Evolutionary conservation across 2,113 vertebrate species (phyloP).

Genomic region (Martes martes): DNA sequence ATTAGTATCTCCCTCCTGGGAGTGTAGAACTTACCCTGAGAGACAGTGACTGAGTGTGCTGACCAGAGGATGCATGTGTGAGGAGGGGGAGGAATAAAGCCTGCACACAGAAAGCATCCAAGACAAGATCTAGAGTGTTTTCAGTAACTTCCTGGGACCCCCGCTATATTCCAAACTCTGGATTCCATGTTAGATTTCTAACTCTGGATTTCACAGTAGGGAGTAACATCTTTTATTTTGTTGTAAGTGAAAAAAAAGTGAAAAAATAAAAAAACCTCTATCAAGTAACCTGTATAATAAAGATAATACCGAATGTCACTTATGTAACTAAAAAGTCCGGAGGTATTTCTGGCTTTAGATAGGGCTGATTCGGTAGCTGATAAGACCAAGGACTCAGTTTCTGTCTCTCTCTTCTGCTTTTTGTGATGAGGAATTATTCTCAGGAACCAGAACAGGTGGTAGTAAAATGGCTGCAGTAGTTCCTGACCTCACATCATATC

Average conservation of each 20-base stretch:
- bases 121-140: not conserved
- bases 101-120: not conserved
- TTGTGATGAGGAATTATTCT: not conserved
- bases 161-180: not conserved
- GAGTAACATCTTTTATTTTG: not conserved
- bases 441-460: not conserved
- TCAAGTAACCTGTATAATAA: not conserved
- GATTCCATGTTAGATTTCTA: not conserved
- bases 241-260: not conserved
- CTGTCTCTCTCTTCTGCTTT: not conserved
- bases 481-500: not conserved
- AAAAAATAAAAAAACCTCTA: conserved; percentile 5
- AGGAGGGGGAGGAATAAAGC: not conserved
- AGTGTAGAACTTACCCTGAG: not conserved
- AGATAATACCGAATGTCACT: not conserved
- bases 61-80: not conserved
- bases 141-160: not conserved
- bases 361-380: not conserved
- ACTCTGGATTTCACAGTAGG: not conserved
- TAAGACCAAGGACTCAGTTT: not conserved
- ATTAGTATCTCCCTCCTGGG: conserved; percentile 23
- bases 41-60: not conserved
- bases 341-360: not conserved
- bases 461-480: not conserved
- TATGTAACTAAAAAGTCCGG: not conserved